phyloP scores from a whole-genome alignment of 1,140 invertebrate genomes.

The Drosophila murphyi region DNA sequence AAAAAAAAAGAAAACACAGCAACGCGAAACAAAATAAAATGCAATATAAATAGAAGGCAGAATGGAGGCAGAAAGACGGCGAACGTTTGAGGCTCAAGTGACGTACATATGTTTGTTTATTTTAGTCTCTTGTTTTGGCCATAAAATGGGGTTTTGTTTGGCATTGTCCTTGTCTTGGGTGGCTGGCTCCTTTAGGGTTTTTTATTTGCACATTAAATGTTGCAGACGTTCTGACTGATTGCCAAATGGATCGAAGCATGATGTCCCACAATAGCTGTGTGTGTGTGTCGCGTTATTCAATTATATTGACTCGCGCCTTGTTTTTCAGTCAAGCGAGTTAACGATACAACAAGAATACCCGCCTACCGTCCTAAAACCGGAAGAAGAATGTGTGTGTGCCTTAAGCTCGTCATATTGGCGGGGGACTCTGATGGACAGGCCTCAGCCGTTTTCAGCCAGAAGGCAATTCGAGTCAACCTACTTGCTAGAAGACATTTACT shows the following conservation, averaged over 20 bases:
- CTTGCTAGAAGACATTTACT: constrained; percentile 16
- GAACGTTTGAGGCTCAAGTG: constrained; percentile 1
- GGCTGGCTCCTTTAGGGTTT: constrained; percentile 48
- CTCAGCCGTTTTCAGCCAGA: constrained; percentile 23
- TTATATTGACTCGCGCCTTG: constrained; percentile 79
- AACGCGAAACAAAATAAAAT: constrained; percentile 57
- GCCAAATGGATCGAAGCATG: constrained; percentile 53
- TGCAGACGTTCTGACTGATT: constrained; percentile 79
- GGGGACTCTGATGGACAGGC: constrained; percentile 1
- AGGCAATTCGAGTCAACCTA: constrained; percentile 56
- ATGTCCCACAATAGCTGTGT: constrained; percentile 18
- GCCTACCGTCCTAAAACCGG: constrained; percentile 9
- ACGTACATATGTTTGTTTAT: constrained; percentile 60
- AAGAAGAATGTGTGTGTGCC: constrained; percentile 4
- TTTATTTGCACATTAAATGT: constrained; percentile 84
- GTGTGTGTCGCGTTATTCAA: constrained; percentile 68
- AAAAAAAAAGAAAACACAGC: constrained; percentile 16
- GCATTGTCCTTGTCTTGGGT: constrained; percentile 71
- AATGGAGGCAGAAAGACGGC: not conserved
- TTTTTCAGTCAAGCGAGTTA: constrained; percentile 70
- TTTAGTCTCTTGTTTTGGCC: constrained; percentile 57
- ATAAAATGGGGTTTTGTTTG: constrained; percentile 79
- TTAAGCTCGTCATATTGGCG: constrained; percentile 12
- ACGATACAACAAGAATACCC: constrained; percentile 44
- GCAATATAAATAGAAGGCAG: constrained; percentile 62